phyloP scores from a whole-genome alignment of 2,113 vertebrate species.

The Macrotis lagotis region DNA sequence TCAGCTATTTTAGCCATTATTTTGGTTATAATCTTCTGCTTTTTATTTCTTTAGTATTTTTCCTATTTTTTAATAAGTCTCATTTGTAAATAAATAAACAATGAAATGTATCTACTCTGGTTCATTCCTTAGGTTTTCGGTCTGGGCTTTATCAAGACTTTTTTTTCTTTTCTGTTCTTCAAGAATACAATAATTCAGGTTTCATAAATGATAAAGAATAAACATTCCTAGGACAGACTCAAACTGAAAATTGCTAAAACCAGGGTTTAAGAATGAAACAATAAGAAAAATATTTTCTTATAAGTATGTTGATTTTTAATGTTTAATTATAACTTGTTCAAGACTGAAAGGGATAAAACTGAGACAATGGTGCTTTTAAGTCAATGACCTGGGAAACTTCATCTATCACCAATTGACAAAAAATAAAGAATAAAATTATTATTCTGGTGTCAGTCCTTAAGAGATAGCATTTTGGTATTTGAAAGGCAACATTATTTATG shows the following conservation, averaged over 20 bases:
- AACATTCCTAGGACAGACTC: background rate
- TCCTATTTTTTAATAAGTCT: background rate
- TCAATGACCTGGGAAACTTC: background rate
- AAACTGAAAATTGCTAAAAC: background rate
- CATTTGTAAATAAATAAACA: background rate
- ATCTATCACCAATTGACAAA: background rate
- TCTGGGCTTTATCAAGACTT: background rate
- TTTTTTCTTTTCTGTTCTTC: background rate
- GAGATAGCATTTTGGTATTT: background rate
- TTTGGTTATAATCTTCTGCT: slow-evolving; percentile 35
- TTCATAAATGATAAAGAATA: background rate
- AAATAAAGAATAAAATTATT: background rate
- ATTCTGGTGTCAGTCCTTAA: background rate
- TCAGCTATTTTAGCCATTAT: slow-evolving; percentile 49
- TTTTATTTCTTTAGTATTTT: slow-evolving; percentile 28
- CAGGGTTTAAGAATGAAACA: background rate
- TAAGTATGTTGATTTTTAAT: background rate
- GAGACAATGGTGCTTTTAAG: background rate
- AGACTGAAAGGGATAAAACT: background rate
- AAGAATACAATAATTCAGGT: background rate
- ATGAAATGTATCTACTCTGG: background rate
- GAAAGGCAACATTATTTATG: background rate
- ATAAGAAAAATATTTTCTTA: background rate
- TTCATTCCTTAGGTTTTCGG: background rate
- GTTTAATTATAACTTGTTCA: background rate